Conservation (phyloP, 2,888 invertebrate genomes). For the Antheraea assamensis region DNA sequence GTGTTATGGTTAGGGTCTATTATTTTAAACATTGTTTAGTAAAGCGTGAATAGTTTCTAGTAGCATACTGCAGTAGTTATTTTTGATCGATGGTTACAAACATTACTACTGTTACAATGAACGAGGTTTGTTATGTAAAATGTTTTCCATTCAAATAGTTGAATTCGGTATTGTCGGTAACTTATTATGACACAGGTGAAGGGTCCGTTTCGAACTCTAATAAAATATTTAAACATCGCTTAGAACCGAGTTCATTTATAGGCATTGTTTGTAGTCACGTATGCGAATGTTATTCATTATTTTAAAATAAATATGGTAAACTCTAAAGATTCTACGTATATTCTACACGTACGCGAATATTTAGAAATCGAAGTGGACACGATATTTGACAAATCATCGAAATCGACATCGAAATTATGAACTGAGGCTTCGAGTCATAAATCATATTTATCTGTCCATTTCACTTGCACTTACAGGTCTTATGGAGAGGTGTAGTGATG, state of each 20-base stretch:
- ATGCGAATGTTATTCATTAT: not conserved
- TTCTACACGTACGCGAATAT: not conserved
- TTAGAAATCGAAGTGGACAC: not conserved
- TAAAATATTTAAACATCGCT: not conserved
- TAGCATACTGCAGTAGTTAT: slow-evolving; percentile 28
- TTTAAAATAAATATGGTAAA: not conserved
- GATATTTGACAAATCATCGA: not conserved
- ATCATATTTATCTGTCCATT: no score
- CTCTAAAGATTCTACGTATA: not conserved
- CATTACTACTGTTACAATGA: slow-evolving; percentile 37
- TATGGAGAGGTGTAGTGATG: no score
- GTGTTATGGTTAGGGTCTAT: slow-evolving; percentile 25
- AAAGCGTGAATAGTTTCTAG: slow-evolving; percentile 26
- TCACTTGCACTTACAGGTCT: no score
- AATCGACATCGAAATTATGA: not conserved
- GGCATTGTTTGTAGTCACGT: not conserved
- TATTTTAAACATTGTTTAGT: slow-evolving; percentile 48
- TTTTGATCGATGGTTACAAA: slow-evolving; percentile 49
- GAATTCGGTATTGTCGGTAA: not conserved
- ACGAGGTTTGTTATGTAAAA: not conserved
- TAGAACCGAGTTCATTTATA: not conserved
- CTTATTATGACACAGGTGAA: not conserved
- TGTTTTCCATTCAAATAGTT: not conserved
- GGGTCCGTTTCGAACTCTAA: not conserved
- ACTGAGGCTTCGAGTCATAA: no score